Conservation (phyloP, 2,888 invertebrate genomes). For the Entomobrya multifasciata region DNA sequence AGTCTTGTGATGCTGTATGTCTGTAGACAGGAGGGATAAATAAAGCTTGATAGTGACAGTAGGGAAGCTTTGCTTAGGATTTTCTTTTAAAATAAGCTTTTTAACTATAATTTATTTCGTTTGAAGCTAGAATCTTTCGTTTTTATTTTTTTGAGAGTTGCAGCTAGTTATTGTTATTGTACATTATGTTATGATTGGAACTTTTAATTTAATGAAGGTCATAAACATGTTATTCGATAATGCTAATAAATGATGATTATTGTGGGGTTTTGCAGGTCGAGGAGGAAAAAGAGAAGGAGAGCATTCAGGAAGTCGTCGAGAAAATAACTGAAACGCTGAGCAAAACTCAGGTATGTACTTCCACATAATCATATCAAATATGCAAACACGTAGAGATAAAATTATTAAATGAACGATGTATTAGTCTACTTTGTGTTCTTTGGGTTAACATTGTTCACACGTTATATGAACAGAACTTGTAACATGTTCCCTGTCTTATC, state of each 20-base stretch:
- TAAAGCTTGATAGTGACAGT: not conserved
- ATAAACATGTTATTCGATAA: too few species aligned
- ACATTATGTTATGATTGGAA: too few species aligned
- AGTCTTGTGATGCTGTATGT: not conserved
- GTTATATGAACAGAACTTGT: not conserved
- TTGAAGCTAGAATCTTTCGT: too few species aligned
- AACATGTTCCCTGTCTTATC: conserved; percentile 31
- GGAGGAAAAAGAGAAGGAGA: conserved; percentile 61
- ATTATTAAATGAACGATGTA: not conserved
- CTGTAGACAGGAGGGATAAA: not conserved
- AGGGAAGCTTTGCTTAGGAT: too few species aligned
- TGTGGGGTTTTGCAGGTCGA: conserved; percentile 60
- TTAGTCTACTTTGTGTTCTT: not conserved
- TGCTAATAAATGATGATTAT: conserved; percentile 10
- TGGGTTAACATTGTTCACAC: not conserved
- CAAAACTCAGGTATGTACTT: conserved; percentile 67
- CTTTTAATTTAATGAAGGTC: not conserved
- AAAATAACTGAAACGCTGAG: conserved; percentile 66
- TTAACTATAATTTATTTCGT: too few species aligned
- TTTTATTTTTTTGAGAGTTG: not conserved
- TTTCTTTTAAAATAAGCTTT: too few species aligned
- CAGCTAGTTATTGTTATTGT: too few species aligned
- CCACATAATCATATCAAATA: not conserved
- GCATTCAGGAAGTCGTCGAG: conserved; percentile 68
- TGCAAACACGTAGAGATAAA: not conserved